Base-by-base conservation (phyloP, 1,140 invertebrate species). In the Listronotus bonariensis region DNA sequence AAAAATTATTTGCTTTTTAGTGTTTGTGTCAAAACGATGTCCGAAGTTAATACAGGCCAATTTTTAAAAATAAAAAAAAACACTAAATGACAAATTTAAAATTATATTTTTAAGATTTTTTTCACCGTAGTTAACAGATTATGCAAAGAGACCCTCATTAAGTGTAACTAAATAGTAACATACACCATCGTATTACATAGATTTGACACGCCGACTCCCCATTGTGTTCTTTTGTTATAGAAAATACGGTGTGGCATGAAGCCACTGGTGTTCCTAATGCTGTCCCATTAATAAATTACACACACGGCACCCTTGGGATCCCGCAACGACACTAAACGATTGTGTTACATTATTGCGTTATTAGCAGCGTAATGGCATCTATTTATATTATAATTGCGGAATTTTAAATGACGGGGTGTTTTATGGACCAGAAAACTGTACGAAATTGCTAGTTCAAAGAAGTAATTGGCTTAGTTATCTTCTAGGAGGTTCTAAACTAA, bases 361-460 rank as follows among this genome's bases (percentile, higher is more conserved):
- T 77, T 77, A 76, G 73, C 71, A 68, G 59, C 58, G 72, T 77
- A 77, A 77, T 77, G 69, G 74, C 70, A 71, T 74, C 76, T 75
- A 77, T 77, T 77, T 77, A 76, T 77, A 76, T 77, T 77, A 76
- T 77, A 77, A 77, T 77, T 77, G 73, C 69, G 58, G 72, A 77
- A 77, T 76, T 76, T 75, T 72, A 72, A 71, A 77, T 74, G 73
- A 67, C 54, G 67, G 36, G 51, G 58, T 64, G 53, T 66, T 74
- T 77, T 76, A 74, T 72, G 70, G 68, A 43, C 68, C 63, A 69
- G 70, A 72, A 70, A 72, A 72, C 12, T 38, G 3, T 6, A 20
- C 9, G 6, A 6, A 14, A 36, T 31, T 31, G 49, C 12, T 31
- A 17, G 8, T 36, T 36, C 8, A 9, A 36, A 36, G 34, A 8